phyloP scores from a whole-genome alignment of 2,888 invertebrate genomes.

The Crocallis elinguaria region DNA sequence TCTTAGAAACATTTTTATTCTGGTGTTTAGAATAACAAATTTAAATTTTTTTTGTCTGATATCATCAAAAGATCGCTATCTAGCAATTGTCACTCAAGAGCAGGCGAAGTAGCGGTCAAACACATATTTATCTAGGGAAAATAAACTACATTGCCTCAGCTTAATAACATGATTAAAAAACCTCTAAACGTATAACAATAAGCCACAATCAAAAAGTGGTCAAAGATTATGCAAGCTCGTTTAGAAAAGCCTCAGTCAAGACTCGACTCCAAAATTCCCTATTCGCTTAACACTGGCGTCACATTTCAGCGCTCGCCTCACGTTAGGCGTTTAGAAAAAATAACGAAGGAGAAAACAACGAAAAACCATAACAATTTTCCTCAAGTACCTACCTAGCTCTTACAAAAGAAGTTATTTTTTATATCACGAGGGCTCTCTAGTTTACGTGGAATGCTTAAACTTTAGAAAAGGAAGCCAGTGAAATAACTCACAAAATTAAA shows the following conservation, averaged over 20 bases:
- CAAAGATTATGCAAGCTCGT: not conserved
- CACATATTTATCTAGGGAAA: too few relatives aligned
- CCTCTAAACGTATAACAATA: too few relatives aligned
- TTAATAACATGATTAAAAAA: too few relatives aligned
- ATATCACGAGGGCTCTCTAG: conserved; percentile 6
- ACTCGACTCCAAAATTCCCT: not conserved
- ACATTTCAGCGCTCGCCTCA: not conserved
- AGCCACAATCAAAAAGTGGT: too few relatives aligned
- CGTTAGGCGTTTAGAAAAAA: conserved; percentile 13
- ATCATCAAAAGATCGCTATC: too few relatives aligned
- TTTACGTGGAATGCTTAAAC: conserved; percentile 17
- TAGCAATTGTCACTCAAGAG: too few relatives aligned
- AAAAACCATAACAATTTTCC: conserved; percentile 33
- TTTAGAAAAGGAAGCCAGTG: conserved; percentile 27
- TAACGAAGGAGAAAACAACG: conserved; percentile 30
- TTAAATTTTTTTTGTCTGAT: too few relatives aligned
- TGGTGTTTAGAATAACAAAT: too few relatives aligned
- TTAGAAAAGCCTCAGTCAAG: not conserved
- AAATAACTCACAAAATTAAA: conserved; percentile 41
- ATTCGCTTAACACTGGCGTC: not conserved
- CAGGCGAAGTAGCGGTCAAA: too few relatives aligned
- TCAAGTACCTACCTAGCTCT: conserved; percentile 18
- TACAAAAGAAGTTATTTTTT: conserved; percentile 22
- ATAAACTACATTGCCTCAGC: too few relatives aligned
- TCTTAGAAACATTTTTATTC: conserved; percentile 4